Base-by-base conservation (phyloP, 2,888 invertebrate species). In the Catocala fraxini region DNA sequence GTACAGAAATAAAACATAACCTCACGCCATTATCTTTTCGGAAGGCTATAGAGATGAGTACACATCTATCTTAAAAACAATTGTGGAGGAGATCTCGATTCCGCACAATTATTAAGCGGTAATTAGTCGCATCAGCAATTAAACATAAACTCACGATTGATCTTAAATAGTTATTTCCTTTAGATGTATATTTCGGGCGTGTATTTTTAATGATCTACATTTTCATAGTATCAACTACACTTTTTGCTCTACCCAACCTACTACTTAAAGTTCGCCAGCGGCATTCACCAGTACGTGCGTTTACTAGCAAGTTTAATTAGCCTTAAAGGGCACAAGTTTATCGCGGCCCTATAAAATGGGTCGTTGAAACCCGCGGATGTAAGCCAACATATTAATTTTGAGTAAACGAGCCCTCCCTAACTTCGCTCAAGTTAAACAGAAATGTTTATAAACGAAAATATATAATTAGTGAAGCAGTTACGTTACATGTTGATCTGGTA, bases 351-450 rank as follows among this genome's bases (percentile, higher is more conserved):
- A 59, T 63, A 65, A 65, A 60, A 60, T 51, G 54, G 56, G n/a
- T 49, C 52, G 58, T 48, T 52, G 57, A 60, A 68, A 65, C 69
- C 56, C 60, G 56, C 63, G 65, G 68, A 71, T 73, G 71, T 64
- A 68, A 68, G 71, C 65, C 70, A 68, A 77, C 73, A 77, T 80
- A 79, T 81, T 82, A 78, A 84, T 84, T 80, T 71, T 67, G 65
- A 78, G 74, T 74, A 78, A 81, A 82, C 76, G 71, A 80, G 75
- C 68, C 53, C 53, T 59, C 58, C 52, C 57, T 59, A 67, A 61
- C 56, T 56, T 49, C 15, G 57, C 45, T 48, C 45, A 59, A 61
- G 63, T 42, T 63, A 56, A 63, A 67, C 63, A 63, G 57, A 72
- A 71, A 73, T 69, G 60, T 71, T 78, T 73, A 64, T 55, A 47